Percentiles rank a stretch among this genome's conserved stretches.
Conservation (phyloP, 1,140 invertebrate species). For the Diabrotica virgifera region DNA sequence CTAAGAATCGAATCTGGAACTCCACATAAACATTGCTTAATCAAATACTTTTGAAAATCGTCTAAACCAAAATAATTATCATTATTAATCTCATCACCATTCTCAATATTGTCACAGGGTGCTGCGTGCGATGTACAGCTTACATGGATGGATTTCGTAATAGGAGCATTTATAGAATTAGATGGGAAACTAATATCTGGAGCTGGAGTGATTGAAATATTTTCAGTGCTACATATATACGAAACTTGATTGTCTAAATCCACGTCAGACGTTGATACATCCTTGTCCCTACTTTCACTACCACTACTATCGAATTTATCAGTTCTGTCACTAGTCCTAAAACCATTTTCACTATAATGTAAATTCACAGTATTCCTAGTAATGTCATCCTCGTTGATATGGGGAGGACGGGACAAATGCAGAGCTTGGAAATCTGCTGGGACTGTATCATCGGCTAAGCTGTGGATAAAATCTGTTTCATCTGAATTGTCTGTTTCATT, state of each 20-base stretch:
- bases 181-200: slow-evolving; percentile 30
- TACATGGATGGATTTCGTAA: too few relatives aligned
- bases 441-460: slow-evolving; percentile 35
- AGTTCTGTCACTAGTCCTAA: slow-evolving; percentile 35
- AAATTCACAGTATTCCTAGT: slow-evolving; percentile 35
- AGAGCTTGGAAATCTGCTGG: slow-evolving; percentile 37
- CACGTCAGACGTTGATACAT: slow-evolving; percentile 24
- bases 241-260: slow-evolving; percentile 37
- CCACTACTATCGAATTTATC: slow-evolving; percentile 26
- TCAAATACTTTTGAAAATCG: slow-evolving; percentile 59
- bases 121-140: too few relatives aligned
- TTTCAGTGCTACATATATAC: slow-evolving; percentile 32
- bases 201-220: slow-evolving; percentile 37
- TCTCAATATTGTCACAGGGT: too few relatives aligned
- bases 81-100: background rate
- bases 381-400: slow-evolving; percentile 42
- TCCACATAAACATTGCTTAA: slow-evolving; percentile 75
- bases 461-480: slow-evolving; percentile 50
- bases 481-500: slow-evolving; percentile 56
- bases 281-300: slow-evolving; percentile 19
- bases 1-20: slow-evolving; percentile 65
- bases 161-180: background rate
- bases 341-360: slow-evolving; percentile 30
- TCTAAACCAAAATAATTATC: slow-evolving; percentile 39
- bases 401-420: slow-evolving; percentile 40